Base-by-base conservation (phyloP, 1,140 invertebrate species). In the Sminthurinus signatus region DNA sequence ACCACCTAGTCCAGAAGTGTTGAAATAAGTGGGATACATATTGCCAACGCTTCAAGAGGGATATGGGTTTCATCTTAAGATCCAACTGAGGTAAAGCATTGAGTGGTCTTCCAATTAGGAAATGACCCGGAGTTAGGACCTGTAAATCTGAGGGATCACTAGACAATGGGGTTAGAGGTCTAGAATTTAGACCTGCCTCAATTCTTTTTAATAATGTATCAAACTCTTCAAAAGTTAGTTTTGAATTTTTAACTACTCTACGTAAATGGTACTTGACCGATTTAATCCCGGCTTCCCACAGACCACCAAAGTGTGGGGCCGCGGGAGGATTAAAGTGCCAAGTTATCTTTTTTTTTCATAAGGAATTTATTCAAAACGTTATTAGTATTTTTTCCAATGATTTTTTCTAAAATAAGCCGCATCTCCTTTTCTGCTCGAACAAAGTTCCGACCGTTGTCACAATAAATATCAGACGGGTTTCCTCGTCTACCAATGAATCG, bases 371-470 rank as follows among this genome's bases (percentile, higher is more conserved):
- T 27, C 5, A n/a, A n/a, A n/a, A n/a, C n/a, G 1, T 63, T 50
- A 1, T 27, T 29, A 15, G 21, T 19, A 10, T 52, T 44, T 42
- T 21, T 15, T 36, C 31, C 31, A 10, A 36, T 2, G 36, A 15
- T n/a, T 29, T 39, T 14, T 19, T 48, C 21, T 1, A 55, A 14
- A 46, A 66, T 46, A 2, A 1, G 29, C n/a, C 36, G 3, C 27
- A 69, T 21, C 48, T 73, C 70, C 36, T 68, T 69, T n/a, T 67
- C 60, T 17, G 74, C 73, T 12, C 74, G 71, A n/a, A 73, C 62
- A 21, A 77, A 76, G 39, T 74, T 74, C 17, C 68, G 74, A 0
- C 73, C 75, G 56, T 75, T 73, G 60, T 79, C 75, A 10, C 70
- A 73, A 46, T 65, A 75, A 8, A 77, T 17, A n/a, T 70, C 52